Percentiles rank a stretch among this genome's conserved stretches.
These are phyloP conservation scores for Amphilophus citrinellus DNA, from an alignment of 2,113 vertebrate species.

Conservation along the genomic window DNA sequence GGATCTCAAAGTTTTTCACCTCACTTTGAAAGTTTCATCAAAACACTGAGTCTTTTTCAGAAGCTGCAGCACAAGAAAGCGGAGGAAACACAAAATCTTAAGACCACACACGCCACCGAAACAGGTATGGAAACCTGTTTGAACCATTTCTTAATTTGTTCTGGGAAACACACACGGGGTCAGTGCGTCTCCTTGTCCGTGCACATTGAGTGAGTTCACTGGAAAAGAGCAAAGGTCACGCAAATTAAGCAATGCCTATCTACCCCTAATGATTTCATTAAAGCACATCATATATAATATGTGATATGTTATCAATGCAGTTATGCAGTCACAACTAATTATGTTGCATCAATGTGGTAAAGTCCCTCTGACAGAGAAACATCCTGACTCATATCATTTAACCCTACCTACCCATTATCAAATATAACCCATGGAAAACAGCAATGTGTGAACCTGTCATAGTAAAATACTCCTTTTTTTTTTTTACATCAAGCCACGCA, in stretches of 20 bases:
- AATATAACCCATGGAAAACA: slow-evolving; percentile 27
- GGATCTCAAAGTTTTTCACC: slow-evolving; percentile 19
- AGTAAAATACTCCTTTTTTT: slow-evolving; percentile 39
- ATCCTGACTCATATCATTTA: slow-evolving; percentile 32
- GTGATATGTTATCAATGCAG: neutral
- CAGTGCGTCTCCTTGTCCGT: neutral
- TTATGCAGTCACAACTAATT: neutral
- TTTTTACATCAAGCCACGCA: slow-evolving; percentile 1
- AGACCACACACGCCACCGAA: neutral
- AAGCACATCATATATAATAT: neutral
- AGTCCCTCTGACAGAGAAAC: slow-evolving; percentile 25
- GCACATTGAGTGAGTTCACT: neutral
- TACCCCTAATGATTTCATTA: neutral
- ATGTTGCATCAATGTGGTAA: slow-evolving; percentile 1
- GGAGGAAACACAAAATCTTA: slow-evolving; percentile 1
- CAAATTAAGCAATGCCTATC: neutral
- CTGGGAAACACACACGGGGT: neutral
- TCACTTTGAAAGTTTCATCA: slow-evolving; percentile 60
- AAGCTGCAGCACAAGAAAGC: slow-evolving; percentile 2
- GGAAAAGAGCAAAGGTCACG: neutral
- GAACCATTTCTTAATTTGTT: neutral
- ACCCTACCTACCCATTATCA: slow-evolving; percentile 17
- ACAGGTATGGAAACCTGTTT: slow-evolving; percentile 26
- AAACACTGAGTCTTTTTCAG: slow-evolving; percentile 17
- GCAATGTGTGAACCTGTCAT: neutral